These are phyloP conservation scores for Steinernema scapterisci DNA, from an alignment of 2,888 invertebrate genomes.

Conservation along the genomic window DNA sequence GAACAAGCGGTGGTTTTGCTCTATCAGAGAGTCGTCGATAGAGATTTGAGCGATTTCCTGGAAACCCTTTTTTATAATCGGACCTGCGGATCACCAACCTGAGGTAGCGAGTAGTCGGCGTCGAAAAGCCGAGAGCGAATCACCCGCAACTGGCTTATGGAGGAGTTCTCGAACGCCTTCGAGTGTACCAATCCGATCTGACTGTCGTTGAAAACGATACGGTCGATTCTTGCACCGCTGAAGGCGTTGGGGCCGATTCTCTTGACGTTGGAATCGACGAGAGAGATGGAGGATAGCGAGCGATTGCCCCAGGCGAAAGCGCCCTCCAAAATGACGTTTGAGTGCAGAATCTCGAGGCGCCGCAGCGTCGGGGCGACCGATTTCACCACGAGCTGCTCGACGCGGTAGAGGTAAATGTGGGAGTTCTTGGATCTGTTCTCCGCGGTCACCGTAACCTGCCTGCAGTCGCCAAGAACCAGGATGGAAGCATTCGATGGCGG, in stretches of 20 bases:
- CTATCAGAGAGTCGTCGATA: slow-evolving; percentile 7
- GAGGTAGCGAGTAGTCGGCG: slow-evolving; percentile 30
- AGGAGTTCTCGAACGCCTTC: slow-evolving; percentile 9
- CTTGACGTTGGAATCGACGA: slow-evolving; percentile 14
- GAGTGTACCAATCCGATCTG: slow-evolving; percentile 7
- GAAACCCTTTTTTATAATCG: not conserved
- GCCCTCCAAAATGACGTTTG: slow-evolving; percentile 37
- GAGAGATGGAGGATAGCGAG: not conserved
- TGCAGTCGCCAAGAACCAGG: slow-evolving; percentile 42
- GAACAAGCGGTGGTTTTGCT: slow-evolving; percentile 2
- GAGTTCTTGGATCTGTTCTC: not conserved
- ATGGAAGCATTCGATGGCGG: slow-evolving; percentile 39
- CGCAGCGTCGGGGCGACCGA: slow-evolving; percentile 36
- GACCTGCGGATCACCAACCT: too few relatives aligned
- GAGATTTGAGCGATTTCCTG: slow-evolving; percentile 32
- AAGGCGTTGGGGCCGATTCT: not conserved
- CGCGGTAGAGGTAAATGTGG: slow-evolving; percentile 41
- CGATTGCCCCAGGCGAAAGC: slow-evolving; percentile 21
- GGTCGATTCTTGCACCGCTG: slow-evolving; percentile 19
- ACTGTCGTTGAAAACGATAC: slow-evolving; percentile 3
- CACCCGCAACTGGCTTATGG: not conserved
- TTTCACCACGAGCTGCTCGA: slow-evolving; percentile 33
- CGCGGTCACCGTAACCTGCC: slow-evolving; percentile 17
- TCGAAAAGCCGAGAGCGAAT: slow-evolving; percentile 24
- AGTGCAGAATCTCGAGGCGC: slow-evolving; percentile 43